Evolutionary conservation across 2,797 vertebrate species (phyloP), one percentile per base, ranked within the genome.

Genomic region (Microtus obscurus): DNA sequence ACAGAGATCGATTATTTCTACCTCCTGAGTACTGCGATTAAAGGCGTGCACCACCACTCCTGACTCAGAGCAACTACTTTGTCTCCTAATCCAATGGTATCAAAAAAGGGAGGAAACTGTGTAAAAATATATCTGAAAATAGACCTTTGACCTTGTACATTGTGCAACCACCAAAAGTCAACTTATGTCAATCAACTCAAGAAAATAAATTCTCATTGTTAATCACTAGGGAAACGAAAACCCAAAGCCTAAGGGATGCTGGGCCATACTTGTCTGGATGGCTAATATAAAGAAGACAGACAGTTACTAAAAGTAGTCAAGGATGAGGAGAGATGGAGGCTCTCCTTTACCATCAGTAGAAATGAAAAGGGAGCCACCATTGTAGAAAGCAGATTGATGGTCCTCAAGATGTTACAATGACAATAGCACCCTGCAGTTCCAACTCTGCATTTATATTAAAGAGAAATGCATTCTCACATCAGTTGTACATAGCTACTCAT

Each of bases 121-220:
- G 43, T 34, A 91, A 87, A 89, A 89, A 10, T 89, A 19, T 3
- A 59, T 77, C 37, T 81, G 9, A 91, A 92, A 40, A 79, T 27
- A 74, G 43, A 17, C 14, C 40, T 95, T 78, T 71, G 65, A 51
- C n/a, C 83, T 25, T 16, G 12, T 5, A 34, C 25, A 31, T 3
- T 43, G 21, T 27, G 3, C 37, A 86, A 37, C 82, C 14, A 74
- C 59, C 56, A 94, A 67, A 73, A n/a, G 34, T 17, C 51, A 48
- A 63, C 10, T 83, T 95, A 76, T 48, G n/a, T 43, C 91, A 93
- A 78, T 73, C 65, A 96, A 69, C 51, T 91, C 87, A 59, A 65
- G 51, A 78, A 86, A 81, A 91, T 10, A 63, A 79, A 71, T 23
- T 82, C 65, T 12, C 5, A 10, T 56, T n/a, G 53, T 71, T 37